Evolutionary conservation across 1,140 invertebrate species (phyloP).

Genomic region (Apis florea): DNA sequence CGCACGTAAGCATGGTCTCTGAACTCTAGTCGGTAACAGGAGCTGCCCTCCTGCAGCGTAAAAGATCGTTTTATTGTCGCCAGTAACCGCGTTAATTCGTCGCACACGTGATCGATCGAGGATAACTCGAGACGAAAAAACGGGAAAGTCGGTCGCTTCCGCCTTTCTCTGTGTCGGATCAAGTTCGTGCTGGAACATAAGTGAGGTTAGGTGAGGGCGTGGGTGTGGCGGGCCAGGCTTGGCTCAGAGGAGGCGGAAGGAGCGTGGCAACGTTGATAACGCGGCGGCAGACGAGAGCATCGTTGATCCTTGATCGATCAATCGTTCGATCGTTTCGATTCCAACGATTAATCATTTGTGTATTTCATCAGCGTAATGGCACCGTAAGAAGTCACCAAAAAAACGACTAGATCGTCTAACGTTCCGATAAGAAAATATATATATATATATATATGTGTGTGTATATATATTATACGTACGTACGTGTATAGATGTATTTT

Average conservation of each 20-base stretch:
- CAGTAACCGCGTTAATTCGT: slow-evolving; percentile 52
- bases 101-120: slow-evolving; percentile 28
- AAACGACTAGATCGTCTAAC: slow-evolving; percentile 52
- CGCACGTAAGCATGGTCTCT: slow-evolving; percentile 21
- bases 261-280: slow-evolving; percentile 20
- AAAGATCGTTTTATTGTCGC: slow-evolving; percentile 49
- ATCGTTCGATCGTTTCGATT: neutral
- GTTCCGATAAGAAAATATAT: slow-evolving; percentile 64
- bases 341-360: neutral
- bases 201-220: too few species aligned
- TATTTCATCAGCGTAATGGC: slow-evolving; percentile 28
- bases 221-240: neutral
- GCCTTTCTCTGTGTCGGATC: slow-evolving; percentile 23
- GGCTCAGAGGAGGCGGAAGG: neutral
- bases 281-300: slow-evolving; percentile 40
- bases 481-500: slow-evolving; percentile 7
- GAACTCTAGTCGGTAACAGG: slow-evolving; percentile 16
- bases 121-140: slow-evolving; percentile 31
- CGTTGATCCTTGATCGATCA: neutral
- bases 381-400: slow-evolving; percentile 43
- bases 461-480: neutral
- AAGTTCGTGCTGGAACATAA: too few species aligned
- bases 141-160: slow-evolving; percentile 35
- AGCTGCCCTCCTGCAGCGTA: slow-evolving; percentile 6
- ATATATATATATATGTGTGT: slow-evolving; percentile 33